Conservation (phyloP, 2,797 vertebrate species). For the Muscicapa comitata region DNA sequence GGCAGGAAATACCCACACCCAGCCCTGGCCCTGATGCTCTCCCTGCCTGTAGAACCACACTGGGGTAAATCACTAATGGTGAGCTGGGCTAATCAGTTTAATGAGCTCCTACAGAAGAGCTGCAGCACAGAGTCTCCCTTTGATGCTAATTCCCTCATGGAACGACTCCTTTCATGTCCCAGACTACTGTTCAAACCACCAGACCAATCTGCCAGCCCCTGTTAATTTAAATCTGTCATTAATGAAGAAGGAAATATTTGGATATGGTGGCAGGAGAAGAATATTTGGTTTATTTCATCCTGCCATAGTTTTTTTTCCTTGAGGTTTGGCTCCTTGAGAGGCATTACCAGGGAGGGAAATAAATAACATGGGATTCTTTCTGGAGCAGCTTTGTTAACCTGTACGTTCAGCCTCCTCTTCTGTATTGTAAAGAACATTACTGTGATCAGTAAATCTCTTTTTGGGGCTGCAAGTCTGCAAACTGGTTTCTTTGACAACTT, state of each 20-base stretch:
- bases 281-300: background rate
- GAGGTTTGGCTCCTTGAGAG: background rate
- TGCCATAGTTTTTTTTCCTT: background rate
- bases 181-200: constrained; percentile 1
- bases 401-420: background rate
- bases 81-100: constrained; percentile 42
- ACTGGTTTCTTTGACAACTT: background rate
- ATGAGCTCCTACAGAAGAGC: constrained; percentile 32
- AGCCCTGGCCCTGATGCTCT: background rate
- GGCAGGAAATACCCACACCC: background rate
- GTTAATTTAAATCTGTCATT: background rate
- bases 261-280: background rate
- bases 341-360: background rate
- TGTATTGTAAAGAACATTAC: background rate
- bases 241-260: background rate
- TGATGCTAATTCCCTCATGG: constrained; percentile 43
- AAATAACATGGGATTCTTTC: background rate
- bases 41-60: background rate
- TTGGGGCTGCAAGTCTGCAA: background rate
- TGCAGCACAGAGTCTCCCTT: background rate
- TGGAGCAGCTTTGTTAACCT: background rate
- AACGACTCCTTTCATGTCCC: constrained; percentile 36
- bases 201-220: constrained; percentile 9
- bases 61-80: background rate
- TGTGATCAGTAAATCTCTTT: background rate